Conservation (phyloP, 2,113 vertebrate genomes). For the Monarcha castaneiventris region DNA sequence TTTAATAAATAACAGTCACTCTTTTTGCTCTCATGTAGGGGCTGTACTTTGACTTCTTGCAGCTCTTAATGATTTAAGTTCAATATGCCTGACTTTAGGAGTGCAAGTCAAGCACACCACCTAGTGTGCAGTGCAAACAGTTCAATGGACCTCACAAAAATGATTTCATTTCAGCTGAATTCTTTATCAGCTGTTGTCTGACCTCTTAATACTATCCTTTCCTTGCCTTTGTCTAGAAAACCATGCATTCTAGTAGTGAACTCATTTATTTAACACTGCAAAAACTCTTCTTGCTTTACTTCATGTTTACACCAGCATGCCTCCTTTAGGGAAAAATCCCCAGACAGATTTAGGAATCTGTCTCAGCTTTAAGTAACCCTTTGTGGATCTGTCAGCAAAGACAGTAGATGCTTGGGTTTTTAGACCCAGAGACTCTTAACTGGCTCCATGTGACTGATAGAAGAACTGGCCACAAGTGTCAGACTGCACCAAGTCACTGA, state of each 20-base stretch:
- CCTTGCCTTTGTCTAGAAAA: background rate
- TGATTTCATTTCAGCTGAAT: background rate
- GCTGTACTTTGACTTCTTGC: background rate
- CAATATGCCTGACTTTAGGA: background rate
- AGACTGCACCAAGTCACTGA: background rate
- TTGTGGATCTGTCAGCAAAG: background rate
- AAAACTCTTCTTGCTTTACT: background rate
- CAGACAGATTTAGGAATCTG: background rate
- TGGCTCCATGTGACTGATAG: background rate
- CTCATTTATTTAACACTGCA: background rate
- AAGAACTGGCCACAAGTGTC: background rate
- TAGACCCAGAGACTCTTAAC: background rate
- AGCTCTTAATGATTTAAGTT: background rate
- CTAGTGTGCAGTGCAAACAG: constrained; percentile 56
- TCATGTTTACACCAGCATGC: background rate
- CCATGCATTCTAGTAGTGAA: background rate
- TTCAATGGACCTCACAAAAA: background rate
- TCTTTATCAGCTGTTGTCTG: background rate
- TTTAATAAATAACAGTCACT: background rate
- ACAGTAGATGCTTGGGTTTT: background rate
- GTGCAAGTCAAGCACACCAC: constrained; percentile 59
- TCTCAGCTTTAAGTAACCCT: background rate
- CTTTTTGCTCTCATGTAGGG: background rate
- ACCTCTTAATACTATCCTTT: background rate
- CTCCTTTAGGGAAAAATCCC: background rate